Percentiles rank a stretch among this genome's conserved stretches.
Evolutionary conservation across 2,113 vertebrate genomes (phyloP).

Genomic region (Smithornis capensis): DNA sequence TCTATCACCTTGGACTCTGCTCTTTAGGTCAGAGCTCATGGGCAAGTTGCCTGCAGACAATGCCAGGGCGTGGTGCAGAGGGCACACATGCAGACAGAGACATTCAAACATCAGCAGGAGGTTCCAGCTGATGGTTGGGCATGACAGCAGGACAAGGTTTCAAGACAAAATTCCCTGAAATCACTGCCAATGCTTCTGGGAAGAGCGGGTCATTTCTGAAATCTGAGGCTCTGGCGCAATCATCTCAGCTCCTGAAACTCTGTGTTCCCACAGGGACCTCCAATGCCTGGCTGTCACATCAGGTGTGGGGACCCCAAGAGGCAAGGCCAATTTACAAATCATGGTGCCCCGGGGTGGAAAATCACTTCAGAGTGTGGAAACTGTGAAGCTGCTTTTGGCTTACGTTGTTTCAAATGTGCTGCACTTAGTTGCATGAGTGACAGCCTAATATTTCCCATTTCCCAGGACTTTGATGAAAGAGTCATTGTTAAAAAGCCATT

Average conservation of each 20-base stretch:
- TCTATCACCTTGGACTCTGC: neutral
- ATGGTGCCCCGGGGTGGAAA: neutral
- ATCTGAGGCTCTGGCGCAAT: neutral
- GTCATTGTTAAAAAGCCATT: neutral
- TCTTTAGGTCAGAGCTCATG: neutral
- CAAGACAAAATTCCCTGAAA: neutral
- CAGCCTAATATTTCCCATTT: neutral
- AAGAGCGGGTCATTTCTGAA: neutral
- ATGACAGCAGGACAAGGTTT: neutral
- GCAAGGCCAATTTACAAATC: neutral
- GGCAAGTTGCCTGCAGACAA: neutral
- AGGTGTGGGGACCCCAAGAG: neutral
- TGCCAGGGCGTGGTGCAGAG: rapidly evolving
- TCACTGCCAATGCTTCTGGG: neutral
- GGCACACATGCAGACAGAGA: neutral
- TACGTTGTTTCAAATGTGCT: rapidly evolving
- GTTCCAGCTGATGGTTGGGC: neutral
- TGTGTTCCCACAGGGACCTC: neutral
- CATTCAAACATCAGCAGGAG: neutral
- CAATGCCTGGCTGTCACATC: rapidly evolving
- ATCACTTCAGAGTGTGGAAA: neutral
- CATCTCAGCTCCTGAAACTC: neutral
- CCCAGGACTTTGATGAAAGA: neutral
- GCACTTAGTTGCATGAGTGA: neutral
- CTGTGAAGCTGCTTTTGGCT: neutral